Conservation (phyloP, 2,113 vertebrate species). For the Sinocyclocheilus maitianheensis region DNA sequence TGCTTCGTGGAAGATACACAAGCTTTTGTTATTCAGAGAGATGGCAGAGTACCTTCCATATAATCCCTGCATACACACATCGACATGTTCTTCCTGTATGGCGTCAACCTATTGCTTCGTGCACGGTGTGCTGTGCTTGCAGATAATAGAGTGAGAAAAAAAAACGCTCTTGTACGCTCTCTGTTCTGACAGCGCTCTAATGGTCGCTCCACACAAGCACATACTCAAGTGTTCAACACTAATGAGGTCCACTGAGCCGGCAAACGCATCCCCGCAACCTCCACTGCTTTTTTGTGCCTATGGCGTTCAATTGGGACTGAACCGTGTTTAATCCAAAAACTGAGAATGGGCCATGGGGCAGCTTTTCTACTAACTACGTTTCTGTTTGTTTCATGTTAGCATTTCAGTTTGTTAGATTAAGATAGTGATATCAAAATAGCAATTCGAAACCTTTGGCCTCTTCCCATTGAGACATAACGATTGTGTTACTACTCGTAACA, state of each 20-base stretch:
- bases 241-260: slow-evolving; percentile 58
- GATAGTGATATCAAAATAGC: background rate
- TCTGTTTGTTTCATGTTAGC: background rate
- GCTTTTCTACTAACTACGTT: background rate
- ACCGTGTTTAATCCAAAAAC: background rate
- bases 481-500: background rate
- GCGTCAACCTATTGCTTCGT: too few species aligned
- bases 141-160: background rate
- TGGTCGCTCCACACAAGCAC: slow-evolving; percentile 48
- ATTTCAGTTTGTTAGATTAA: slow-evolving; percentile 8
- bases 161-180: background rate
- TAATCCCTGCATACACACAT: too few species aligned
- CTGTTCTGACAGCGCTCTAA: slow-evolving; percentile 45
- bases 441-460: background rate
- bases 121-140: too few species aligned
- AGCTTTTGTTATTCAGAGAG: too few species aligned
- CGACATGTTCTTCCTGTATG: too few species aligned
- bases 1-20: too few species aligned
- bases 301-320: background rate
- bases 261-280: slow-evolving; percentile 5
- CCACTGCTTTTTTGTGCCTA: background rate
- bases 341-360: background rate
- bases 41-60: too few species aligned
- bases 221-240: slow-evolving; percentile 50
- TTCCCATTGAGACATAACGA: background rate